Conservation (phyloP, 2,113 vertebrate species). For the Arenaria interpres region DNA sequence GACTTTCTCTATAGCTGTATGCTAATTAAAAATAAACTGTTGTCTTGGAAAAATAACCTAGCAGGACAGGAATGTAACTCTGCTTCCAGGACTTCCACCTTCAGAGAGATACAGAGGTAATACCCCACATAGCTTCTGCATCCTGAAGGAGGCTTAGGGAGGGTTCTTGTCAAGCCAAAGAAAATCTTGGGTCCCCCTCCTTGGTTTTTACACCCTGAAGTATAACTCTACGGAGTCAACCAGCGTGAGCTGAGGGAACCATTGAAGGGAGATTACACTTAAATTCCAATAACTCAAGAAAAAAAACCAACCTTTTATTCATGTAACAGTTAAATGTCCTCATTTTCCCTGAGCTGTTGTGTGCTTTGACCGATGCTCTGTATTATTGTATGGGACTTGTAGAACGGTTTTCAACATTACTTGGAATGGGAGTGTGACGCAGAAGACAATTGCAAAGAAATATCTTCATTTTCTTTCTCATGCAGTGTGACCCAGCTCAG, state of each 20-base stretch:
- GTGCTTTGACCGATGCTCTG: background rate
- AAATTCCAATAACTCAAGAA: background rate
- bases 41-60: background rate
- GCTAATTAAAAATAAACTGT: background rate
- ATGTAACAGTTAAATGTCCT: background rate
- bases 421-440: background rate
- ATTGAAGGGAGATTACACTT: background rate
- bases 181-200: background rate
- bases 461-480: background rate
- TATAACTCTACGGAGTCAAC: background rate
- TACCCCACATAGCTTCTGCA: background rate
- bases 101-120: background rate
- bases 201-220: background rate
- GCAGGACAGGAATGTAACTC: background rate
- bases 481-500: background rate
- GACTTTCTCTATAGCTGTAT: background rate
- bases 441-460: background rate
- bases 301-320: background rate
- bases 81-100: background rate
- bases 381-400: background rate
- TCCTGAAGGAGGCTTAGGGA: background rate
- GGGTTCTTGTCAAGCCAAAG: background rate
- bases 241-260: background rate
- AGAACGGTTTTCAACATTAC: background rate
- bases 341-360: background rate